Base-by-base conservation (phyloP, 2,888 invertebrate species). In the Sinodicranocentrus sp. region DNA sequence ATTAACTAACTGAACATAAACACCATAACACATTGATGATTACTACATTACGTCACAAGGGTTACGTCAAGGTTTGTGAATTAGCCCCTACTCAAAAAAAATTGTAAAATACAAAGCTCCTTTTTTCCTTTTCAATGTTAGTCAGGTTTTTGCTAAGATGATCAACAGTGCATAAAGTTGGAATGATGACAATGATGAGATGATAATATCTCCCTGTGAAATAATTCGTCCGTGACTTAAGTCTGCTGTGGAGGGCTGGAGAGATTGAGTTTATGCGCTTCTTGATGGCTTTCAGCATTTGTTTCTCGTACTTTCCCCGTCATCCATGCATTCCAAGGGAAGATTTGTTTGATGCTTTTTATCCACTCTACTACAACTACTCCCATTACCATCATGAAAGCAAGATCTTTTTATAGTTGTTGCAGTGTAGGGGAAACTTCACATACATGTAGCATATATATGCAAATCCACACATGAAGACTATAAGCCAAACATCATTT, bases 121-220 rank as follows among this genome's bases (percentile, higher is more conserved):
- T n/a, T n/a, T n/a, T 48, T 48, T n/a, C 48, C n/a, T 48, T 48
- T 15, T n/a, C 3, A 15, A 48, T 48, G 48, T 48, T 3, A n/a
- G 10, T 13, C 48, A 48, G 48, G 48, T 48, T 48, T 48, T 54
- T 54, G 3, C 54, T 21, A 54, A 54, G 21, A 54, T 54, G 54
- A 54, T 54, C 21, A 54, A 54, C 54, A 54, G 54, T 54, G 48
- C 48, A 48, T 48, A 54, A 54, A 54, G 13, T 19, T 54, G 21
- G 13, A 54, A 54, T 54, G 54, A 54, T 54, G 54, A 54, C 54
- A 54, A 54, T 54, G 48, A 48, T 48, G 54, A 54, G 54, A 54
- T 17, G 54, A 54, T 54, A 54, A 21, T 54, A 54, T 21, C 54
- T 54, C 21, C 21, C 54, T 21, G 48, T 54, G 54, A 54, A 54